Base-by-base conservation (phyloP, 2,888 invertebrate species). In the Laothoe populi region DNA sequence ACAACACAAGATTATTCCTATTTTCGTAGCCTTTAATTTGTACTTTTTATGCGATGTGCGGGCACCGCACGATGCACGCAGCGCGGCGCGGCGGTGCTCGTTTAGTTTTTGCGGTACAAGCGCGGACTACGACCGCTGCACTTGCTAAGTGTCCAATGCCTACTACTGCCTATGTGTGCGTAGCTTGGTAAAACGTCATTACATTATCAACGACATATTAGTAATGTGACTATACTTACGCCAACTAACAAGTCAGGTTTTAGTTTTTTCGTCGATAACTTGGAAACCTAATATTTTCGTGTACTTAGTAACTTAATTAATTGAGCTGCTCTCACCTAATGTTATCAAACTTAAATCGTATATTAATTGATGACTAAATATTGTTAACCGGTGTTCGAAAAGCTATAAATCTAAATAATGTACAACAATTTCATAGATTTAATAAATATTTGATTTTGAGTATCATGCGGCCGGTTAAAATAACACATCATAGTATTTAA, bases 11-110 rank as follows among this genome's bases (percentile, higher is more conserved):
- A 59, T 44, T 45, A 59, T 44, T 40, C 11, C n/a, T 19, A 23
- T 5, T 58, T 42, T 19, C 59, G 59, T 59, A 59, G 59, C 59
- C 13, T 59, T 59, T 44, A 59, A 44, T 59, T 19, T 1, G 19
- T 35, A 53, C 11, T 53, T 53, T 53, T 53, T 35, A 31, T 19
- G 31, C 31, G 31, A 0, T 35, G 19, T 35, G 7, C 13, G 53
- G 31, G 19, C 19, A 11, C 31, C 10, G 16, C 24, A n/a, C 46
- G 23, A 21, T 8, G 46, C 48, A n/a, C 24, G 48, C 7, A 4
- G 23, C 48, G 26, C n/a, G 24, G 48, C 7, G 48, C 38, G 44
- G 42, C 19, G 44, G 7, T 19, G 44, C 11, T 31, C 53, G 53
- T 19, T 31, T 35, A 24, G 31, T 53, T 53, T 53, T 53, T 53